Evolutionary conservation across 2,888 invertebrate genomes (phyloP).

Genomic region (Trimorus sp.): DNA sequence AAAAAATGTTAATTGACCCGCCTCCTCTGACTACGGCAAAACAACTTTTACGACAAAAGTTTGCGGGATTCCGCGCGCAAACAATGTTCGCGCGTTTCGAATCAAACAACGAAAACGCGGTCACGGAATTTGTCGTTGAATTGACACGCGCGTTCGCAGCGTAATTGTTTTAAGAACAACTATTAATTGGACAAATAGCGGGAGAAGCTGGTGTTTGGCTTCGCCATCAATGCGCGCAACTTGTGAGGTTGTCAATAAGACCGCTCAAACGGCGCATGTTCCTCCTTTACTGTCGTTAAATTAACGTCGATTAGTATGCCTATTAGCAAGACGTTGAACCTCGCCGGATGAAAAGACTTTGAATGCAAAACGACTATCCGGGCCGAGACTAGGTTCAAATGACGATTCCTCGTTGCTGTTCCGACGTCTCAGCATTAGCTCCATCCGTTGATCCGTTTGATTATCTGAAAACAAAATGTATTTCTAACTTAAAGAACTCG

Average conservation of each 20-base stretch:
- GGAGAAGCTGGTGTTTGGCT: constrained; percentile 46
- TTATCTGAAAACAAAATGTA: too few relatives aligned
- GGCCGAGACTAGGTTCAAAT: constrained; percentile 40
- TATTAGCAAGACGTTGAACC: constrained; percentile 80
- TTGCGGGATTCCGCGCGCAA: constrained; percentile 9
- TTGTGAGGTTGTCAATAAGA: constrained; percentile 72
- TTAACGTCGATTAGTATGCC: constrained; percentile 80
- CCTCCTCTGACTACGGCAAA: neutral
- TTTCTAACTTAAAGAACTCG: too few relatives aligned
- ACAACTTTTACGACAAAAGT: constrained; percentile 19
- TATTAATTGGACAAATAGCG: constrained; percentile 53
- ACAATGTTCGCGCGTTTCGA: constrained; percentile 19
- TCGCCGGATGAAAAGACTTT: constrained; percentile 66
- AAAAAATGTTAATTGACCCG: constrained; percentile 16
- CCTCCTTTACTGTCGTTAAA: constrained; percentile 74
- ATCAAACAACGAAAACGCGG: constrained; percentile 34
- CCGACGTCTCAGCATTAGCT: neutral
- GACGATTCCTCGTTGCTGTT: constrained; percentile 37
- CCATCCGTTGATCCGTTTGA: too few relatives aligned
- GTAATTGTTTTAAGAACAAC: constrained; percentile 55
- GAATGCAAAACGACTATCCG: constrained; percentile 60
- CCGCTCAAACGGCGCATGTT: constrained; percentile 71
- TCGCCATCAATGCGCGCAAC: constrained; percentile 57
- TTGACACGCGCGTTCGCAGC: constrained; percentile 26
- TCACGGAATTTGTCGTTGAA: constrained; percentile 15